Percentiles rank a stretch among this genome's conserved stretches.
Evolutionary conservation across 2,113 vertebrate species (phyloP).

Genomic region (Amazona vittata): DNA sequence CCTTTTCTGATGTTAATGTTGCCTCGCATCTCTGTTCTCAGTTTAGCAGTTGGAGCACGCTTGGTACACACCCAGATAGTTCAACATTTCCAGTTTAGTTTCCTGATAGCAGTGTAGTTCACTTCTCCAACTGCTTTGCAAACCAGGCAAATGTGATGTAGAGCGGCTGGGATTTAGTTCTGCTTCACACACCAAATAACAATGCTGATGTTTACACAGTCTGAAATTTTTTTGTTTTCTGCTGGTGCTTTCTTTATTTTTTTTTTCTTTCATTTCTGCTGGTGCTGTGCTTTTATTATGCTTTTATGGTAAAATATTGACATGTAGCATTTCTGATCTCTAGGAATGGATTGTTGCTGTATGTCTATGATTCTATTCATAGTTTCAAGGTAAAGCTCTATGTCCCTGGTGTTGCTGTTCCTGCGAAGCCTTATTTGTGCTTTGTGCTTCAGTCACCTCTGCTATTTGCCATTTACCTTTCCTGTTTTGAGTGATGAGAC

Average conservation of each 20-base stretch:
- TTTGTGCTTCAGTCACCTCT: neutral
- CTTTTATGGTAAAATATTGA: neutral
- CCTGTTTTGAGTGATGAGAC: neutral
- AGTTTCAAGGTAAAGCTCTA: neutral
- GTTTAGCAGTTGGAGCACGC: neutral
- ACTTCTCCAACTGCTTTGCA: neutral
- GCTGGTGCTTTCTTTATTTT: neutral
- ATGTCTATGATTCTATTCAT: neutral
- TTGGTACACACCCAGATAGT: neutral
- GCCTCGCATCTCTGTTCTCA: neutral
- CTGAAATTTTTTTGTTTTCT: neutral
- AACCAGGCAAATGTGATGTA: neutral
- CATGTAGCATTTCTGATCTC: neutral
- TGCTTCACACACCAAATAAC: neutral
- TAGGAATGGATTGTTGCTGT: neutral
- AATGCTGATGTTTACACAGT: neutral
- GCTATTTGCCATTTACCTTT: neutral
- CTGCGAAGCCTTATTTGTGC: neutral
- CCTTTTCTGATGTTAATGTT: neutral
- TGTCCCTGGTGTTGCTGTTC: neutral
- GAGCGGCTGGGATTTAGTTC: fast-evolving
- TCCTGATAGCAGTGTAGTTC: neutral
- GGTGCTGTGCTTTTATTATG: neutral
- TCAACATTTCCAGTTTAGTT: neutral
- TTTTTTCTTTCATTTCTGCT: neutral